Conservation (phyloP, 2,888 invertebrate species). For the Polylopha cassiicola region DNA sequence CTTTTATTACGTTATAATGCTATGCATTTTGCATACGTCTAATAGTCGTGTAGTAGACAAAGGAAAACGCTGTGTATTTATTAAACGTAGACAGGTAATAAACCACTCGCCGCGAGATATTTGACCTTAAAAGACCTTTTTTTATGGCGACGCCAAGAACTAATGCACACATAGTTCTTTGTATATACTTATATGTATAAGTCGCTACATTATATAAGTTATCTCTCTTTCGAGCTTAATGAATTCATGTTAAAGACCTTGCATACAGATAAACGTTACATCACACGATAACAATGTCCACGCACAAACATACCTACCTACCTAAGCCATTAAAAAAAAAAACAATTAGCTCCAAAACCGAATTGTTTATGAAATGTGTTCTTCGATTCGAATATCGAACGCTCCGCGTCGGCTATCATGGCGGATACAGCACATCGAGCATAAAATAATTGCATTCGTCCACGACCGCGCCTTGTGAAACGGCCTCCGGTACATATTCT, state of each 20-base stretch:
- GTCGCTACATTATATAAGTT: too few species aligned
- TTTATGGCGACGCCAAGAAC: slow-evolving; percentile 11
- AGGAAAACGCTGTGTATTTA: slow-evolving; percentile 17
- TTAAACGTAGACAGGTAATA: slow-evolving; percentile 10
- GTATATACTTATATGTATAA: too few species aligned
- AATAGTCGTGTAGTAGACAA: slow-evolving; percentile 19
- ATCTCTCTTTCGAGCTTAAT: slow-evolving; percentile 18
- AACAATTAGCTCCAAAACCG: too few species aligned
- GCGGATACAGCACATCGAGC: slow-evolving; percentile 60
- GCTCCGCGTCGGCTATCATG: slow-evolving; percentile 45
- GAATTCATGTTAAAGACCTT: slow-evolving; percentile 16
- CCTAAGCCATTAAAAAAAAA: slow-evolving; percentile 10
- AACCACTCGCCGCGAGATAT: not conserved
- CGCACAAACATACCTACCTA: too few species aligned
- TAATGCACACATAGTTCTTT: not conserved
- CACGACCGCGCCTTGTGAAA: slow-evolving; percentile 61
- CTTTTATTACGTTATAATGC: slow-evolving; percentile 1
- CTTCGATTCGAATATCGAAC: too few species aligned
- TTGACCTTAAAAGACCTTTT: slow-evolving; percentile 18
- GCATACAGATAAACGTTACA: slow-evolving; percentile 19
- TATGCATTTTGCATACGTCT: slow-evolving; percentile 20
- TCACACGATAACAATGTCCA: slow-evolving; percentile 13
- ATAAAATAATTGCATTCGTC: slow-evolving; percentile 66
- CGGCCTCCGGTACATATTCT: slow-evolving; percentile 47
- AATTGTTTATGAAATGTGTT: too few species aligned